Evolutionary conservation across 2,888 invertebrate genomes (phyloP), one percentile per base, ranked within the genome.

Genomic region (Aphodius sticticus): DNA sequence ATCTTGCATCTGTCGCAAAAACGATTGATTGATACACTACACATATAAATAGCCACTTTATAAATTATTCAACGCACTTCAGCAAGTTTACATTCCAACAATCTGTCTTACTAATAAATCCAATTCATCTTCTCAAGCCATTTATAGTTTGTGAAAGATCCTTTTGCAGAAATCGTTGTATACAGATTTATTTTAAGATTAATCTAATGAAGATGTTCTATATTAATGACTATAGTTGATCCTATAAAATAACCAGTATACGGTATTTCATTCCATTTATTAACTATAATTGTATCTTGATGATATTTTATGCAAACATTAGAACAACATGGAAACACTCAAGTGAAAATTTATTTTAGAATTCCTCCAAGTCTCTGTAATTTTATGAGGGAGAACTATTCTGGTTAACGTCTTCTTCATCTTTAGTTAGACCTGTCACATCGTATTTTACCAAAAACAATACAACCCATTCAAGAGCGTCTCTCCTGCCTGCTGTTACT

Each of bases 401-500:
- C 7, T 53, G 12, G 53, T 53, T 53, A 53, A 1, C 3, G 53
- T 53, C 53, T 26, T 26, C 26, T 26, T 26, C 26, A 26, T 26
- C 1, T 53, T 53, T 53, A 53, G 53, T 53, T 53, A 53, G 53
- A 9, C 12, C 6, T 15, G 26, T 35, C 35, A 35, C 37, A 36
- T 37, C n/a, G n/a, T 74, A 74, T 74, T 12, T 74, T 35, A 74
- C 36, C 74, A 35, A 74, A 74, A 35, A 74, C 74, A 74, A 74
- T 74, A 74, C 7, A n/a, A 12, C 74, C 74, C 74, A 74, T 74
- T 74, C 74, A 74, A 12, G 36, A n/a, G 72, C 1, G 53, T 12
- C 7, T 53, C 9, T 53, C 74, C 15, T 74, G 26, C 35, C 74
- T 74, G 35, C 36, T 74, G n/a, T 74, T 26, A 74, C 53, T 53